Evolutionary conservation across 2,113 vertebrate genomes (phyloP).

Genomic region (Paratilapia polleni): DNA sequence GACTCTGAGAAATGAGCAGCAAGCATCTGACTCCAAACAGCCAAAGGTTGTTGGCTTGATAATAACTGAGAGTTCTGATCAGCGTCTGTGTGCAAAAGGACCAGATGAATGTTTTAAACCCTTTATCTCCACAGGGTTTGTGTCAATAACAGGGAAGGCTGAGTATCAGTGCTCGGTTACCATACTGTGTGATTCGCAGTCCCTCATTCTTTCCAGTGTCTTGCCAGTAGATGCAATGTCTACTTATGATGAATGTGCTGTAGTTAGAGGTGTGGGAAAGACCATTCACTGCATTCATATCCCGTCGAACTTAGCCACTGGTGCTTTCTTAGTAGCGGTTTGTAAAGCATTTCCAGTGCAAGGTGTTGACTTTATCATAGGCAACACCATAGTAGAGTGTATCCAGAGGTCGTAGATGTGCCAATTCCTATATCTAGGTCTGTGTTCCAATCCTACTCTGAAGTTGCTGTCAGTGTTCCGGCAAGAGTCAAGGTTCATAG

Average conservation of each 20-base stretch:
- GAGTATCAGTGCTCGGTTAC: background rate
- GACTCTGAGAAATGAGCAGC: no score
- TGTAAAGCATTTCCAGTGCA: background rate
- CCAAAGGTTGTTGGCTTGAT: background rate
- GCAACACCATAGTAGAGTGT: background rate
- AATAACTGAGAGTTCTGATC: background rate
- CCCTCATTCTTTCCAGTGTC: no score
- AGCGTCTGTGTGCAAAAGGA: background rate
- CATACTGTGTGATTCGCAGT: background rate
- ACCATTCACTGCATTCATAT: background rate
- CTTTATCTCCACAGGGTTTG: background rate
- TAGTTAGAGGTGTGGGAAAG: no score
- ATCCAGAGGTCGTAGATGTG: background rate
- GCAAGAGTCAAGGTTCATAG: accelerated
- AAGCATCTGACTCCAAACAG: background rate
- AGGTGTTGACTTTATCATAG: background rate
- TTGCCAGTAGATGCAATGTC: no score
- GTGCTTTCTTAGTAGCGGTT: background rate
- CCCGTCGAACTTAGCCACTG: background rate
- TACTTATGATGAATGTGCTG: no score
- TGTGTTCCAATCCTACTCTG: background rate
- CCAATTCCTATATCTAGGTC: background rate
- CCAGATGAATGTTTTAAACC: background rate
- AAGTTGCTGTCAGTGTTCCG: background rate
- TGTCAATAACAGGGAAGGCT: background rate